Base-by-base conservation (phyloP, 2,888 invertebrate genomes). In the Artemia sinica region DNA sequence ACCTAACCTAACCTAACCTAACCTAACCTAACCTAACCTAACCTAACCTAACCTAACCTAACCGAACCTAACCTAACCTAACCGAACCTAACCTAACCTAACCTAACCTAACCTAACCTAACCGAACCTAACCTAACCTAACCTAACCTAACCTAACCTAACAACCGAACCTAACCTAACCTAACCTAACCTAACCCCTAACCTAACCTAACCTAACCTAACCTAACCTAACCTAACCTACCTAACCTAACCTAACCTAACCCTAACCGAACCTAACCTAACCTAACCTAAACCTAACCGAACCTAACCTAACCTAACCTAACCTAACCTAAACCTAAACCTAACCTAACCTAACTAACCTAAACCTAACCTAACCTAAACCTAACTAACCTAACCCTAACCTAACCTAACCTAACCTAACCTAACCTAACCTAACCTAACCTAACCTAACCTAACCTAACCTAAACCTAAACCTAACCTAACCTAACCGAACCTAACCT, bases 391-490 rank as follows among this genome's bases (percentile, higher is more conserved):
- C 74, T 70, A 72, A 73, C 73, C 28, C n/a, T 28, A 28, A 28
- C 28, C 28, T 28, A 28, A 28, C 28, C 28, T 28, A 28, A 28
- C 28, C 74, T 72, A 73, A 74, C 73, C 74, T 71, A 73, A 73
- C 73, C 74, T 71, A 73, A 73, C 73, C 74, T 70, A 74, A 74
- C 73, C 74, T 70, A 73, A 73, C 73, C 73, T 71, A 73, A 73
- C 73, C 73, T 70, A 72, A 74, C 72, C 74, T 70, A 74, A 74
- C 74, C 74, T 70, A 74, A 74, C 73, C 74, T 71, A 73, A 74
- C 74, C 73, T 72, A 73, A 74, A 73, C 74, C 67, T 67, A 68
- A 14, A 67, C 70, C 69, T 49, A 69, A 69, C 68, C 72, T 72
- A 72, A 73, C 72, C 73, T 72, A 71, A 73, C 72, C 73, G 72